A percentile compares a stretch with the other conserved stretches of the same genome.
Conservation (phyloP, 53 echinoderm and acorn worm species). For the Arbacia lixula region DNA sequence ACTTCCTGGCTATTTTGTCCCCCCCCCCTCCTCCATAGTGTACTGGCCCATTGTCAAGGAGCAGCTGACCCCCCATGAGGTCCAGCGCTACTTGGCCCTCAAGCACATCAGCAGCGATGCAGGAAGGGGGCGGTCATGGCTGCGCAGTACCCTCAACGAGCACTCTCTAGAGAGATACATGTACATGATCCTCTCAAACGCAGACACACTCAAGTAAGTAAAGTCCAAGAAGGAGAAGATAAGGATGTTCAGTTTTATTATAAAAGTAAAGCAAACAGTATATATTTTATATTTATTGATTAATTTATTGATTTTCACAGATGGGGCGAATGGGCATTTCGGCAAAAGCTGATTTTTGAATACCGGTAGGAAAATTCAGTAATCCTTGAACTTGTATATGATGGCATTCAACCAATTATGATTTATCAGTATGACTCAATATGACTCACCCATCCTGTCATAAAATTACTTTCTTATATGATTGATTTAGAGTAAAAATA, state of each 20-base stretch:
- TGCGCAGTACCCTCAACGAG: conserved; percentile 90
- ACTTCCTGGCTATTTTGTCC: too few relatives aligned
- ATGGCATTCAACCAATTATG: too few relatives aligned
- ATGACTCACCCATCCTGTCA: too few relatives aligned
- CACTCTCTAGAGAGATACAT: conserved; percentile 94
- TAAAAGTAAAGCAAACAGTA: not conserved
- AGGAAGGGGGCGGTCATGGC: conserved; percentile 91
- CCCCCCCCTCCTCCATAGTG: too few relatives aligned
- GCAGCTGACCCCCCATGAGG: conserved; percentile 87
- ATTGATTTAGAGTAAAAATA: too few relatives aligned
- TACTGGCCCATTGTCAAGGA: conserved; percentile 90
- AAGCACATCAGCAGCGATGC: conserved; percentile 87
- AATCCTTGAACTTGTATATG: too few relatives aligned
- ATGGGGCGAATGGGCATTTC: too few relatives aligned
- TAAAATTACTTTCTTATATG: too few relatives aligned
- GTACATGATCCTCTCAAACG: conserved; percentile 72
- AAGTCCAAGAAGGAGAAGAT: not conserved
- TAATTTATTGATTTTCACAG: not conserved
- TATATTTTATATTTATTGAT: not conserved
- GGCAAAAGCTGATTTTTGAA: too few relatives aligned
- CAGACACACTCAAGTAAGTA: conserved; percentile 74
- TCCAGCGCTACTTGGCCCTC: conserved; percentile 84
- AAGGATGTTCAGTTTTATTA: not conserved
- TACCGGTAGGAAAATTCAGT: too few relatives aligned
- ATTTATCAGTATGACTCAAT: too few relatives aligned